Percentiles rank a stretch among this genome's conserved stretches.
phyloP scores from a whole-genome alignment of 2,888 invertebrate species.

The Lasius fuliginosus region DNA sequence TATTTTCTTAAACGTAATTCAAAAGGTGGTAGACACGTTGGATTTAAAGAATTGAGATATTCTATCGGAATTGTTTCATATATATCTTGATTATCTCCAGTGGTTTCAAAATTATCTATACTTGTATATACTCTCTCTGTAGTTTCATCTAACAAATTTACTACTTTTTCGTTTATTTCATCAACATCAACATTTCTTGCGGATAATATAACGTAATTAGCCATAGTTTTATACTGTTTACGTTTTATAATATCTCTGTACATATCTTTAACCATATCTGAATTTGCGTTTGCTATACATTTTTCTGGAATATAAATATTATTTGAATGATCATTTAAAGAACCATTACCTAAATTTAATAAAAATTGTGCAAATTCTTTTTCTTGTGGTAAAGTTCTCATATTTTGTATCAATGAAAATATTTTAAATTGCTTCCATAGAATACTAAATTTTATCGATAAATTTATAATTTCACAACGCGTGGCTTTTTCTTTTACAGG shows the following conservation, averaged over 20 bases:
- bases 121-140: constrained; percentile 15
- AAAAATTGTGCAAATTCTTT: no score
- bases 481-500: no score
- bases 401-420: no score
- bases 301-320: not conserved
- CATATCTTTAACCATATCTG: not conserved
- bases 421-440: no score
- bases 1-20: not conserved
- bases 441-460: no score
- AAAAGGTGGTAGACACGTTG: not conserved
- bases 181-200: not conserved
- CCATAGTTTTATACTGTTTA: not conserved
- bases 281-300: not conserved
- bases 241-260: not conserved
- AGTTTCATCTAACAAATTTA: not conserved
- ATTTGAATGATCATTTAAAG: not conserved
- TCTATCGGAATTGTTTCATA: not conserved
- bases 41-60: constrained; percentile 16
- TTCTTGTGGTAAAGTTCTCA: no score
- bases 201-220: not conserved
- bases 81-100: not conserved
- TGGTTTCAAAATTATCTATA: not conserved
- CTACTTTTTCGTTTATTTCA: constrained; percentile 7
- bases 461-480: no score
- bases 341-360: no score